A percentile compares a stretch with the other conserved stretches of the same genome.
Conservation (phyloP, 2,797 vertebrate species). For the Gobionotothen gibberifrons region DNA sequence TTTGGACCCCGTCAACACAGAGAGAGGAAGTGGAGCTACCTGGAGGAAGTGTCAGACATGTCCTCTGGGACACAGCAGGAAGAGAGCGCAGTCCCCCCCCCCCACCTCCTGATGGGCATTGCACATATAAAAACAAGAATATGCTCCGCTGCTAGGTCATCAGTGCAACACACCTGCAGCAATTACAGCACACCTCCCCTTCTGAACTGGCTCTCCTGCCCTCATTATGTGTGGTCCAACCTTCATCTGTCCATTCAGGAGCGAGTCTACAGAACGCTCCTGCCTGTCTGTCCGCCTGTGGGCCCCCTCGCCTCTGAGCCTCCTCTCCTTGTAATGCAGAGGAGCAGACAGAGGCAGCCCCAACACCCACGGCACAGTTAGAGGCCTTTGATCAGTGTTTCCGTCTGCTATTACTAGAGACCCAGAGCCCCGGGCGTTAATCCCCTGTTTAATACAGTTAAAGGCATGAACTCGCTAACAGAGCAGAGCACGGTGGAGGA, state of each 20-base stretch:
- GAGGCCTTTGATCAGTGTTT: conserved; percentile 81
- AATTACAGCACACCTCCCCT: conserved; percentile 23
- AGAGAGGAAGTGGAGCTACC: conserved; percentile 58
- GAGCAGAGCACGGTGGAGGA: conserved; percentile 47
- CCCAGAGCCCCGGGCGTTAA: conserved; percentile 76
- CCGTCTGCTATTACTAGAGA: conserved; percentile 77
- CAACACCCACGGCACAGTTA: conserved; percentile 78
- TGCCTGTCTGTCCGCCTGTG: conserved; percentile 47
- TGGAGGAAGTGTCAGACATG: conserved; percentile 53
- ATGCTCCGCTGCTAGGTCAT: conserved; percentile 15
- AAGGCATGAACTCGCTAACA: conserved; percentile 66
- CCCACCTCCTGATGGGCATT: not conserved
- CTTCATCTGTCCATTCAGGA: conserved; percentile 63
- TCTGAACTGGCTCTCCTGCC: conserved; percentile 43
- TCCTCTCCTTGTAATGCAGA: conserved; percentile 73
- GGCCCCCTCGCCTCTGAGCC: conserved; percentile 41
- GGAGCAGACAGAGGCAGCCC: conserved; percentile 73
- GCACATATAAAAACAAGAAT: not conserved
- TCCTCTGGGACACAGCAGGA: conserved; percentile 53
- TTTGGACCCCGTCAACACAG: conserved; percentile 45
- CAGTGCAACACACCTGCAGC: conserved; percentile 39
- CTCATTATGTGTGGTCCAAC: conserved; percentile 63
- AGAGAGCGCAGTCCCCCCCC: conserved; percentile 26
- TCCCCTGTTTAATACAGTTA: conserved; percentile 79
- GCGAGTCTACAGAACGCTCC: conserved; percentile 46